Evolutionary conservation across 2,797 vertebrate species (phyloP).

Genomic region (Sphenopsis melanotis): DNA sequence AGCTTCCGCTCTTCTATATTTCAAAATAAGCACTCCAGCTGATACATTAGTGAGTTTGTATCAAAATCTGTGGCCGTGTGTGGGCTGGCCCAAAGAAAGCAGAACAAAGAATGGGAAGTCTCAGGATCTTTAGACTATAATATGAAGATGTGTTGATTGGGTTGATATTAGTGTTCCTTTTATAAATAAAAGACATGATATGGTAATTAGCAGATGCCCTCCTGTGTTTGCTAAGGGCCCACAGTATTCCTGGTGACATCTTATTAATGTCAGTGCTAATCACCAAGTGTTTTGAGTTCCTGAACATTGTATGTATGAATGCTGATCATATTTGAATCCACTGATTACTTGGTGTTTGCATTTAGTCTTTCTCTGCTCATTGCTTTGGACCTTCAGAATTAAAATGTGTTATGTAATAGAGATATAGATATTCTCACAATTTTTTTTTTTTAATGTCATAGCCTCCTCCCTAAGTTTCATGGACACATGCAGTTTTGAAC

Average conservation of each 20-base stretch:
- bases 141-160: not conserved
- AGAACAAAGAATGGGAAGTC: not conserved
- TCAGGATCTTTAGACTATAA: not conserved
- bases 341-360: not conserved
- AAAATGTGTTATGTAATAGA: not conserved
- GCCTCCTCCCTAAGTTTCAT: constrained; percentile 84
- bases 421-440: not conserved
- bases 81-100: not conserved
- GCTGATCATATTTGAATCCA: not conserved
- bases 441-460: not conserved
- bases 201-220: not conserved
- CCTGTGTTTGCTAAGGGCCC: not conserved
- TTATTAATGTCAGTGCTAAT: not conserved
- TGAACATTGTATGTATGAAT: not conserved
- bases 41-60: not conserved
- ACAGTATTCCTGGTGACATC: not conserved
- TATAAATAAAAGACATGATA: not conserved
- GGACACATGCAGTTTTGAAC: constrained; percentile 92
- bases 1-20: not conserved
- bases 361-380: not conserved
- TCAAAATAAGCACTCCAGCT: not conserved
- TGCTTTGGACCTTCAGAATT: not conserved
- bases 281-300: not conserved
- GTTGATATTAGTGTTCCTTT: not conserved
- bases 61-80: not conserved